Evolutionary conservation across 2,888 invertebrate species (phyloP).

Genomic region (Emmelina monodactyla): DNA sequence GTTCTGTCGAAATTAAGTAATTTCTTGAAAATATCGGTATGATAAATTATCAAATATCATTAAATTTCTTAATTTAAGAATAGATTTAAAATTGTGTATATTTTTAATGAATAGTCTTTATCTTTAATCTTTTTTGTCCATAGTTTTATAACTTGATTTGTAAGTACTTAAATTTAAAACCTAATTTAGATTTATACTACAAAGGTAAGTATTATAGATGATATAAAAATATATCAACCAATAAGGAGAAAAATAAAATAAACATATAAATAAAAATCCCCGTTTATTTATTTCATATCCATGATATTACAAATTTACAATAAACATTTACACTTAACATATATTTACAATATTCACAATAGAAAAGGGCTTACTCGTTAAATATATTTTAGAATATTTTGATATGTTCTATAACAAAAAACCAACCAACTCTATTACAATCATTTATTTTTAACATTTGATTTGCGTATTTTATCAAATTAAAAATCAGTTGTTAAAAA

Average conservation of each 20-base stretch:
- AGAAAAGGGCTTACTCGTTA: constrained; percentile 3
- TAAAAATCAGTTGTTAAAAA: too few species aligned
- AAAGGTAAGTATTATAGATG: constrained; percentile 1
- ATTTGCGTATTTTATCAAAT: too few species aligned
- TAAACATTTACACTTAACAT: too few species aligned
- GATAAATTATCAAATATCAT: constrained; percentile 26
- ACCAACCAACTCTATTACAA: constrained; percentile 21
- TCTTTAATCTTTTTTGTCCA: too few species aligned
- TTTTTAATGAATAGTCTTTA: too few species aligned
- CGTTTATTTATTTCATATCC: constrained; percentile 21
- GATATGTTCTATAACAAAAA: constrained; percentile 15
- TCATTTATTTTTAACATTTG: constrained; percentile 16
- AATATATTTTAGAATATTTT: constrained; percentile 13
- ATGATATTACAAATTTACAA: constrained; percentile 18
- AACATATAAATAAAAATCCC: constrained; percentile 20
- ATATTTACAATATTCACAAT: constrained; percentile 28
- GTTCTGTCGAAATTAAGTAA: too few species aligned
- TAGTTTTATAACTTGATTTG: too few species aligned
- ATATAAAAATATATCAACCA: background rate
- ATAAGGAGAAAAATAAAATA: constrained; percentile 13
- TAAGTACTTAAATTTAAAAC: background rate
- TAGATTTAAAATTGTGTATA: too few species aligned
- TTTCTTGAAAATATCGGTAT: constrained; percentile 37
- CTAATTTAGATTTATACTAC: constrained; percentile 1
- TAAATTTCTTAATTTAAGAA: too few species aligned